phyloP scores from a whole-genome alignment of 2,113 vertebrate species.

The human (Homo sapiens) region GRCh38 chr2:14911501-14912000 shows the following conservation, averaged over 20 bases:
- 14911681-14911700: background rate
- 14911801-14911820: background rate
- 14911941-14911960: background rate
- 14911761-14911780: background rate
- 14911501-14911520: fast-evolving
- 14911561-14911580: background rate
- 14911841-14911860: background rate
- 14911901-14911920: background rate
- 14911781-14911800: background rate
- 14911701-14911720: background rate
- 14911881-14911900: background rate
- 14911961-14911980: background rate
- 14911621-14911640: background rate
- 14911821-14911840: background rate
- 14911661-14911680: background rate
- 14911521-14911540: background rate
- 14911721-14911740: background rate
- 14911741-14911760: background rate
- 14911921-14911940: background rate
- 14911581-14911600: background rate
- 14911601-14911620: background rate
- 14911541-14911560: background rate
- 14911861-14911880: background rate
- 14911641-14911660: background rate
- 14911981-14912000: background rate